Evolutionary conservation across 1,140 invertebrate species (phyloP).

Genomic region (Nephila pilipes): DNA sequence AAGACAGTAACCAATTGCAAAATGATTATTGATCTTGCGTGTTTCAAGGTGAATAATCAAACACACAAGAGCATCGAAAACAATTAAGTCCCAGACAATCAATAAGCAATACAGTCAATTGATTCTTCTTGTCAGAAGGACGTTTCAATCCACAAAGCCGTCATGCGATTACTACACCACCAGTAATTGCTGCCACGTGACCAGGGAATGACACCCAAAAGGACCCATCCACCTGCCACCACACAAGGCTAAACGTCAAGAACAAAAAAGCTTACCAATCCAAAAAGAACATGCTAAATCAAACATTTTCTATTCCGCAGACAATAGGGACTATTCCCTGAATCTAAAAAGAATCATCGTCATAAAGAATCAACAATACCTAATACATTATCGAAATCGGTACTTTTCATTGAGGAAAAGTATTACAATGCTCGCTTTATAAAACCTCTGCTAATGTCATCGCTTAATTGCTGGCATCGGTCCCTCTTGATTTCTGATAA

Average conservation of each 20-base stretch:
- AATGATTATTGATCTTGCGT: not conserved
- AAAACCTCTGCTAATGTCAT: conserved; percentile 3
- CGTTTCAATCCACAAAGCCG: not conserved
- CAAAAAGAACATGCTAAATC: not conserved
- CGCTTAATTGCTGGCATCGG: conserved; percentile 43
- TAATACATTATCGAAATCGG: conserved; percentile 43
- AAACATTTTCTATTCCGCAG: not conserved
- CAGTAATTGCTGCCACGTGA: conserved; percentile 12
- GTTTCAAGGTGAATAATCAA: not conserved
- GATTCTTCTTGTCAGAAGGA: not conserved
- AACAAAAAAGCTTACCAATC: not conserved
- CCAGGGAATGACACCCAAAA: not conserved
- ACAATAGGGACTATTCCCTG: not conserved
- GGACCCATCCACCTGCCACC: conserved; percentile 2
- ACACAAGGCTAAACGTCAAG: conserved; percentile 8
- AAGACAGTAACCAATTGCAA: not conserved
- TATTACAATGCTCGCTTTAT: conserved; percentile 34
- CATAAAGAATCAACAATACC: conserved; percentile 42
- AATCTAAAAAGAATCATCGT: conserved; percentile 10
- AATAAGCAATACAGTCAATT: not conserved
- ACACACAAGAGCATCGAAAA: not conserved
- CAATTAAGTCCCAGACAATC: not conserved
- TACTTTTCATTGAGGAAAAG: conserved; percentile 16
- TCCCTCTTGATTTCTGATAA: conserved; percentile 7
- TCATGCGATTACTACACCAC: not conserved